Percentiles rank a stretch among this genome's conserved stretches.
Conservation (phyloP, 2,888 invertebrate genomes). For the Drosophila kuntzei region DNA sequence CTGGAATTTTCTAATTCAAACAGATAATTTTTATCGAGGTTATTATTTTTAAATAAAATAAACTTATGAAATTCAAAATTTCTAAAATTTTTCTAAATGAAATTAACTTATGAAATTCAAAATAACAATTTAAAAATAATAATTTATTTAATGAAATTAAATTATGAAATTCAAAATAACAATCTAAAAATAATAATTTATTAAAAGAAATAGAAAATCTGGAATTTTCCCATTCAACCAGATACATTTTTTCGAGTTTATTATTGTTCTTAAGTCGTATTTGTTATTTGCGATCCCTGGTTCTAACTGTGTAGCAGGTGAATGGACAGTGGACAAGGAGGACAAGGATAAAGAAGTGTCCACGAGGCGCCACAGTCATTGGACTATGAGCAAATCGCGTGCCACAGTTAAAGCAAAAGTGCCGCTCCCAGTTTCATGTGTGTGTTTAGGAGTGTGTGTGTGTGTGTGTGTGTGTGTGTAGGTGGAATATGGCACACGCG, state of each 20-base stretch:
- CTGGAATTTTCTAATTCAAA: no score
- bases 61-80: no score
- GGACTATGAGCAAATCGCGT: conserved; percentile 71
- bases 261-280: neutral
- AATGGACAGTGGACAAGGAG: neutral
- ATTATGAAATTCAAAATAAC: no score
- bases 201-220: neutral
- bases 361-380: conserved; percentile 47
- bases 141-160: no score
- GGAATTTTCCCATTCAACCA: neutral
- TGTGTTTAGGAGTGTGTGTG: conserved; percentile 31
- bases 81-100: no score
- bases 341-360: conserved; percentile 7
- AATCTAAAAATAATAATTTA: neutral
- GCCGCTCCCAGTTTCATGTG: conserved; percentile 55
- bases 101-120: no score
- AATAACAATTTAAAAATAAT: no score
- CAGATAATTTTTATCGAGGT: no score
- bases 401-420: conserved; percentile 37
- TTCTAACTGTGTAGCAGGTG: neutral
- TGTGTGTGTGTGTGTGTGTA: conserved; percentile 1
- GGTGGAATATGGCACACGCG: conserved; percentile 71
- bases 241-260: neutral
- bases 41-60: no score
- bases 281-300: neutral